Percentiles rank a stretch among this genome's conserved stretches.
These are phyloP conservation scores for Monodelphis domestica DNA, from an alignment of 2,797 vertebrate genomes.

Conservation along the genomic window DNA sequence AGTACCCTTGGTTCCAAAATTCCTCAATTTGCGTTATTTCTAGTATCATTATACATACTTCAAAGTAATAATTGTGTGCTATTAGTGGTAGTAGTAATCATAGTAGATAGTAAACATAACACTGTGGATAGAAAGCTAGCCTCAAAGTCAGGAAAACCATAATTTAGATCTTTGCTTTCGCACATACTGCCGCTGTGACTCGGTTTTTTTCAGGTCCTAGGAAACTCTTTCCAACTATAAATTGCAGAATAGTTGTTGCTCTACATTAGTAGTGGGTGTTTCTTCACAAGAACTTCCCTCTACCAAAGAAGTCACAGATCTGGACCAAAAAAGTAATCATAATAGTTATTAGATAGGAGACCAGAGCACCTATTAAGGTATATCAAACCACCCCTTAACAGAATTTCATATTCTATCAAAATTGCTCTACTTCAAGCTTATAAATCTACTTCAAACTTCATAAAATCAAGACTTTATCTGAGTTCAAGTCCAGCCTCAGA, in stretches of 20 bases:
- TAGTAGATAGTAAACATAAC: not conserved
- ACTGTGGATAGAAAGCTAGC: not conserved
- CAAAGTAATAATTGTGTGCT: not conserved
- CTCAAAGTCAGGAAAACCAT: not conserved
- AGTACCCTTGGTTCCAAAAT: not conserved
- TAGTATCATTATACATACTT: not conserved
- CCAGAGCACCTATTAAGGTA: not conserved
- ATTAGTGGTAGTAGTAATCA: not conserved
- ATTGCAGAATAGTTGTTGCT: not conserved
- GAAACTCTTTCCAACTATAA: not conserved
- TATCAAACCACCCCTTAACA: not conserved
- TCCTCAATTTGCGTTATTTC: not conserved
- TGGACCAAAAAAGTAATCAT: not conserved
- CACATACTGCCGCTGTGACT: not conserved
- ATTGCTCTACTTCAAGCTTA: not conserved
- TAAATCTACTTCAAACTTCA: too few relatives aligned
- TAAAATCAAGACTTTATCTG: too few relatives aligned
- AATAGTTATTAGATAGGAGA: not conserved
- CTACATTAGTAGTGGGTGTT: not conserved
- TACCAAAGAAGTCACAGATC: not conserved
- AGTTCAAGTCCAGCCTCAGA: not conserved
- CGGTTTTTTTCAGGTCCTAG: not conserved
- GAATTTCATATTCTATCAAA: not conserved
- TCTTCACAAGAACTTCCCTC: not conserved
- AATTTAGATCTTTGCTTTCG: not conserved